Base-by-base conservation (phyloP, 2,797 vertebrate species). In the Carcharodon carcharias region DNA sequence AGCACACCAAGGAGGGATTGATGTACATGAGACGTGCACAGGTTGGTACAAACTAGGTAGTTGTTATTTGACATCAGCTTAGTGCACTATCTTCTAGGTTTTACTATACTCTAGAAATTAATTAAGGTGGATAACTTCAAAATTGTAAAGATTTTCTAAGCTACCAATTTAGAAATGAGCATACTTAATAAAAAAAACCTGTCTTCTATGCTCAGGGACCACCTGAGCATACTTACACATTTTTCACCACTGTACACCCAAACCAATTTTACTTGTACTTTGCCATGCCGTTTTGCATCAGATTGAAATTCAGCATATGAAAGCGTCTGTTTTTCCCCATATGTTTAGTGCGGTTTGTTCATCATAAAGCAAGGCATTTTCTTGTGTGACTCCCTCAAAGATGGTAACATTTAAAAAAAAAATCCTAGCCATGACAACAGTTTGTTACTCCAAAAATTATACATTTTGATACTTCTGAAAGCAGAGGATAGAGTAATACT, bases 21-120 rank as follows among this genome's bases (percentile, higher is more conserved):
- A 98, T 98, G 96, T 99, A 99, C 97, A 99, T 99, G 99, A 98
- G 99, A 97, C 99, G 98, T 97, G 99, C 99, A 96, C 99, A 99
- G 99, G 99, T 99, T 97, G 77, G 98, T 65, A 73, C 23, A 96
- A 28, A 61, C 31, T 61, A 26, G 54, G 4, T 73, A 35, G 50
- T 26, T 50, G 21, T 23, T 65, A 61, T 65, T 92, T 58, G 35
- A 1, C 28, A 92, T 35, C 61, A 18, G 35, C 40, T 40, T 93
- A 61, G 35, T 65, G n/a, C 31, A 56, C 28, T 73, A 58, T 95
- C 4, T 77, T 71, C 31, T 35, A 58, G 18, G 31, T 54, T 95
- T 95, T 95, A 18, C 40, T 28, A 31, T 71, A 71, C 40, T 54
- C 40, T 50, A 5, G 93, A 71, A 71, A 95, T 54, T 23, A 8